Conservation (phyloP, 2,888 invertebrate genomes). For the Drosophila nr. perissopoda region DNA sequence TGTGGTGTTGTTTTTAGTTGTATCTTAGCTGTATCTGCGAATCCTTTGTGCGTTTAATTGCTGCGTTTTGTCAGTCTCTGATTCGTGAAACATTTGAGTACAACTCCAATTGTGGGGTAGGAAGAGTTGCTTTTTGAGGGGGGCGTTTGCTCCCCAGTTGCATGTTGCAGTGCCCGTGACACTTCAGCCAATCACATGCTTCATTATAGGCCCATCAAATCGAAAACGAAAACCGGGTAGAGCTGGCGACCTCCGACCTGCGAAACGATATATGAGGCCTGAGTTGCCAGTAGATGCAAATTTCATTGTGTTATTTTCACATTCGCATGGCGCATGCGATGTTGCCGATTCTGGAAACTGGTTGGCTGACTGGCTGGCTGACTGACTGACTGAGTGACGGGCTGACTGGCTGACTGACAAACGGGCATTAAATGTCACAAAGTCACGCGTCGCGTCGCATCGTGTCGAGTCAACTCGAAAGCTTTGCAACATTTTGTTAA, state of each 20-base stretch:
- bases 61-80: constrained; percentile 36
- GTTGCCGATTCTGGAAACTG: constrained; percentile 27
- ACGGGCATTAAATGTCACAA: constrained; percentile 77
- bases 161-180: constrained; percentile 49
- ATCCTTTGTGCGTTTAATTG: constrained; percentile 31
- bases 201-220: constrained; percentile 72
- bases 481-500: constrained; percentile 60
- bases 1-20: constrained; percentile 50
- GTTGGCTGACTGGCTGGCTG: constrained; percentile 15
- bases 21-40: constrained; percentile 7
- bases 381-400: constrained; percentile 10
- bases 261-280: constrained; percentile 12
- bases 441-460: constrained; percentile 70
- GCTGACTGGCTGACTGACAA: constrained; percentile 53
- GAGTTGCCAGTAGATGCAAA: constrained; percentile 51
- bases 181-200: constrained; percentile 76
- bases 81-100: constrained; percentile 35
- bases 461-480: constrained; percentile 47
- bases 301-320: constrained; percentile 73
- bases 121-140: neutral
- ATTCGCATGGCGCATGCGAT: constrained; percentile 64
- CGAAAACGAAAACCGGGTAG: constrained; percentile 1
- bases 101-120: neutral
- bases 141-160: constrained; percentile 10
- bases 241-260: neutral